These are phyloP conservation scores for Mythimna loreyi DNA, from an alignment of 2,888 invertebrate species.

Conservation along the genomic window DNA sequence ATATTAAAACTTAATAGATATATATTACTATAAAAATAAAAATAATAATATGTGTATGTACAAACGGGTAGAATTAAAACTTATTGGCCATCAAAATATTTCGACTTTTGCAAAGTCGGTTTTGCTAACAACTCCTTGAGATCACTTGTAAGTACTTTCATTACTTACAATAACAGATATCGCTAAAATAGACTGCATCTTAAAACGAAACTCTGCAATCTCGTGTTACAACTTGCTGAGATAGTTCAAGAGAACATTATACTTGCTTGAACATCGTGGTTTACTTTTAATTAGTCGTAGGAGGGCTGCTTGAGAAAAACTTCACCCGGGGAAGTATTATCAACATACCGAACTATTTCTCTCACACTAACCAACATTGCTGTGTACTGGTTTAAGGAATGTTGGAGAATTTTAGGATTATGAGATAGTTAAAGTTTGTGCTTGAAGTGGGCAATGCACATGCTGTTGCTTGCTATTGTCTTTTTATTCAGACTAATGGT, in stretches of 20 bases:
- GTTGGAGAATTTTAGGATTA: background rate
- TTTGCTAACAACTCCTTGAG: too few species aligned
- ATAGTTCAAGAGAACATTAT: constrained; percentile 42
- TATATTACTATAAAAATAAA: too few species aligned
- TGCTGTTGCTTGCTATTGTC: background rate
- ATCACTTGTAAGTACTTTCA: too few species aligned
- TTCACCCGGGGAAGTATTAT: constrained; percentile 31
- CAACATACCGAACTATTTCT: constrained; percentile 17
- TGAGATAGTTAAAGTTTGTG: background rate
- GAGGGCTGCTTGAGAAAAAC: constrained; percentile 35
- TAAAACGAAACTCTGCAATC: constrained; percentile 6
- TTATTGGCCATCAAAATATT: too few species aligned
- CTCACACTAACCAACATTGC: background rate
- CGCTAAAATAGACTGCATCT: too few species aligned
- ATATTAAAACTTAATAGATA: too few species aligned
- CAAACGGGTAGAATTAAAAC: too few species aligned
- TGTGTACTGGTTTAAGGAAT: background rate
- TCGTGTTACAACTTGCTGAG: constrained; percentile 29
- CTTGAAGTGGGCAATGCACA: background rate
- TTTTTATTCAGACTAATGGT: too few species aligned
- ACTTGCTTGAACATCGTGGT: constrained; percentile 42
- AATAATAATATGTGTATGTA: too few species aligned
- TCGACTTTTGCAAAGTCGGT: too few species aligned
- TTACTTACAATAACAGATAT: too few species aligned
- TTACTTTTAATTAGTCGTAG: constrained; percentile 48